Evolutionary conservation across 2,113 vertebrate species (phyloP).

Genomic region (Psilopsiagon aymara): DNA sequence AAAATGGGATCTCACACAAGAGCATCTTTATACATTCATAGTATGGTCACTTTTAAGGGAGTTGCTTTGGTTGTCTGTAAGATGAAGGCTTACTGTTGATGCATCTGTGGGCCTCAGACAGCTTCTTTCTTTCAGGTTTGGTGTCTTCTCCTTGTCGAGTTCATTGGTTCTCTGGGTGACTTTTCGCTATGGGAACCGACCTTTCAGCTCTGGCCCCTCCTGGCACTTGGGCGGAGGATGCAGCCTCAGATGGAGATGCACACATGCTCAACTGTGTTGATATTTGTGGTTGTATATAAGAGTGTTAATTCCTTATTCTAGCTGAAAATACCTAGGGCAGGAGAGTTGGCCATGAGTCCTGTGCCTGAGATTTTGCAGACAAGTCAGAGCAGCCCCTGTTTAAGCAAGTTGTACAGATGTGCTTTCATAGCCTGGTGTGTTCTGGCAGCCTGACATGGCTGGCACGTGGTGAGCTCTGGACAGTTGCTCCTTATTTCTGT

Average conservation of each 20-base stretch:
- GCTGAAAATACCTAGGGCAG: not conserved
- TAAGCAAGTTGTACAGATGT: accelerated
- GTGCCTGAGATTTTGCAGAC: accelerated
- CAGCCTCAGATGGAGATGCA: not conserved
- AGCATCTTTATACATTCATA: not conserved
- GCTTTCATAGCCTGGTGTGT: accelerated
- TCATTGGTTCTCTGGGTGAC: not conserved
- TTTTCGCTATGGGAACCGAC: accelerated
- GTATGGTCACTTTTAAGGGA: not conserved
- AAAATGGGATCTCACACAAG: not conserved
- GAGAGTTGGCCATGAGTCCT: not conserved
- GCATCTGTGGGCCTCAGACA: not conserved
- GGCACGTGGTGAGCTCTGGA: accelerated
- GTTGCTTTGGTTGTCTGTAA: not conserved
- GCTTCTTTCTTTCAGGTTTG: accelerated
- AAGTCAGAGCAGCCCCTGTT: not conserved
- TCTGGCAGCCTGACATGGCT: not conserved
- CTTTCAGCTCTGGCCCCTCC: not conserved
- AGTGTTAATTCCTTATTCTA: not conserved
- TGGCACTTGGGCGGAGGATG: not conserved
- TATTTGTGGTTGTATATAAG: not conserved
- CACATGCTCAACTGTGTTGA: accelerated
- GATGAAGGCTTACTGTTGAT: not conserved
- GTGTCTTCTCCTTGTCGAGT: not conserved
- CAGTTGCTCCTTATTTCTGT: not conserved